Percentiles rank a stretch among this genome's conserved stretches.
Conservation (phyloP, 1,140 invertebrate genomes). For the Glossosoma conforme region DNA sequence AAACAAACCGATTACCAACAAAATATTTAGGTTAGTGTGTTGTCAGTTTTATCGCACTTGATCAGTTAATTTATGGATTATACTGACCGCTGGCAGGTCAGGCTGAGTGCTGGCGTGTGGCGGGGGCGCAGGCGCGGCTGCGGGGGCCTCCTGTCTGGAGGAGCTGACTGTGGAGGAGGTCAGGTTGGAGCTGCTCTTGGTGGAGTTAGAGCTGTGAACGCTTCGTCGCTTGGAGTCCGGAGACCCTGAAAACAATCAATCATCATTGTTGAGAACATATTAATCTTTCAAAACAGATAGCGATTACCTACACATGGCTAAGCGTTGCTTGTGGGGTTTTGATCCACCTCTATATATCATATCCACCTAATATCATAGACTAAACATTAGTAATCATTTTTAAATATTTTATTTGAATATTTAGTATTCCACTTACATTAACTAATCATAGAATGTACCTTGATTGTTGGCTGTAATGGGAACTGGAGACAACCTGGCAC, state of each 20-base stretch:
- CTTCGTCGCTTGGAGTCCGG: constrained; percentile 49
- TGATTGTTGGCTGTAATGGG: constrained; percentile 44
- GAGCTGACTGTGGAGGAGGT: constrained; percentile 42
- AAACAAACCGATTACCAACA: too few species aligned
- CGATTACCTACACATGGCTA: background rate
- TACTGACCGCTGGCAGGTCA: too few species aligned
- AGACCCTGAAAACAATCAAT: constrained; percentile 34
- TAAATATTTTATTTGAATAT: too few species aligned
- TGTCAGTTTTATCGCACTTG: too few species aligned
- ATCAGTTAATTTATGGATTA: too few species aligned
- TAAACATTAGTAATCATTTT: too few species aligned
- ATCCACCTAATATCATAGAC: too few species aligned
- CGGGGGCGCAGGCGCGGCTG: constrained; percentile 21
- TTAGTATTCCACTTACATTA: too few species aligned
- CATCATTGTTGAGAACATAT: background rate
- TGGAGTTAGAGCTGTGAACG: constrained; percentile 49
- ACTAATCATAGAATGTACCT: too few species aligned
- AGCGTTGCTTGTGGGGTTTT: too few species aligned
- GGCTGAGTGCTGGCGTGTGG: constrained; percentile 9
- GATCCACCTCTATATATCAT: too few species aligned
- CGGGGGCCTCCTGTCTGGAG: constrained; percentile 35
- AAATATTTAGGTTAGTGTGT: too few species aligned
- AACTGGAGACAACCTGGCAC: constrained; percentile 49
- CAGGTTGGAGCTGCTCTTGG: constrained; percentile 47
- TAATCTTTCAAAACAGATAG: background rate